Conservation (phyloP, 2,797 vertebrate species). For the Phrynocephalus vlangalii region DNA sequence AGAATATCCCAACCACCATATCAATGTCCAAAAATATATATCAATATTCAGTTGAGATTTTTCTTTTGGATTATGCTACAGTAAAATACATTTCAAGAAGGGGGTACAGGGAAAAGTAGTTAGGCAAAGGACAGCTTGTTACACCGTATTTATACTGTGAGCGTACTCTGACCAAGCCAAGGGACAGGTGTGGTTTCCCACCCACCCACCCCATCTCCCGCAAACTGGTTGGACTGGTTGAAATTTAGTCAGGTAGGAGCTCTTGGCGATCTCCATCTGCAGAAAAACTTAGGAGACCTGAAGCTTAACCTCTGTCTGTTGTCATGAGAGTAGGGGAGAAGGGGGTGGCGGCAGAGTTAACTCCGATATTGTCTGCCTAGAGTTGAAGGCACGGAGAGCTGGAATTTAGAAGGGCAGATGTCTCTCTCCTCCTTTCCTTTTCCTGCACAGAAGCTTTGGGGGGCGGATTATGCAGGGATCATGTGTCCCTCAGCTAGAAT, state of each 20-base stretch:
- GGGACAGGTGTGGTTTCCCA: too few species aligned
- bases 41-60: neutral
- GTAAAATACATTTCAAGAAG: neutral
- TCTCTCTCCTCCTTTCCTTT: constrained; percentile 13
- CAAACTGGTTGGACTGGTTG: constrained; percentile 12
- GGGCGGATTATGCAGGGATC: constrained; percentile 27
- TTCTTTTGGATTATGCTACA: neutral
- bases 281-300: neutral
- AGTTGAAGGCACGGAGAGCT: neutral
- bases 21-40: neutral
- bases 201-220: neutral
- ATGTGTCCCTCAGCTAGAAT: constrained; percentile 28
- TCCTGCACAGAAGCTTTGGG: constrained; percentile 30
- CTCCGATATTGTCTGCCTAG: neutral
- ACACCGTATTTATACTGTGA: neutral
- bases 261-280: constrained; percentile 26
- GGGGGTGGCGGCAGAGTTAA: neutral
- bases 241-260: constrained; percentile 4
- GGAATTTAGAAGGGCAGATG: constrained; percentile 23
- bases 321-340: neutral
- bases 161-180: neutral
- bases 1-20: neutral
- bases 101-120: neutral
- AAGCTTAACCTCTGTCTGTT: neutral
- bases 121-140: neutral